Base-by-base conservation (phyloP, 35 echinoderm and acorn worm species). In the Acanthaster planci region DNA sequence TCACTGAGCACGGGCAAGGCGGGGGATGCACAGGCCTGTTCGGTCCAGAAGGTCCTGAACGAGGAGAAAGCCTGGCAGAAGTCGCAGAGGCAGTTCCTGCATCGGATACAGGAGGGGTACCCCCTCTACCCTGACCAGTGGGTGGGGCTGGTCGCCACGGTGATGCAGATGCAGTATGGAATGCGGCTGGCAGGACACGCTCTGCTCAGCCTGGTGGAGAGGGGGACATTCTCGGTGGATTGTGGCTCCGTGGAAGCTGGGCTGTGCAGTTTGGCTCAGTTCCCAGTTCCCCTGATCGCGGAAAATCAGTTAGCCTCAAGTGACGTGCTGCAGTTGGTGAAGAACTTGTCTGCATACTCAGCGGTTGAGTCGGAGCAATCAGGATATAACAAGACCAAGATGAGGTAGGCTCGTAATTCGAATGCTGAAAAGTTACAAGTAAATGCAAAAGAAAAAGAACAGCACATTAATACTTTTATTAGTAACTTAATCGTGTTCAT, bases 41-140 rank as follows among this genome's bases (percentile, higher is more conserved):
- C 77, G 17, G 12, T 88, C 8, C 17, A 37, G 16, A 30, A 77
- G 23, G 17, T 88, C 19, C 35, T 89, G 38, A 81, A 68, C n/a
- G 88, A 90, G 78, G 75, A 85, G 30, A 51, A 81, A 7, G 86
- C 82, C 17, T 99, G 91, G 96, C 89, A 87, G 22, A 68, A 52
- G 39, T 94, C 96, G 14, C 88, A 91, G 77, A 35, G 60, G 21
- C 89, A 99, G 78, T 99, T 99, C 88, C 51, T 99, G 78, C 22
- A 47, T 9, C 78, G 82, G 51, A 72, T 99, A 42, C 79, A 94
- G 60, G 82, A 75, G 30, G 85, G 39, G 8, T 99, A 94, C 89
- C 88, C 91, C 35, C 31, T 90, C 16, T 99, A 94, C 78, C 58
- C 67, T n/a, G 96, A 99, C 83, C 85, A 91, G 17, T 99, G 89